Base-by-base conservation (phyloP, 2,888 invertebrate genomes). In the Cryptocephalus moraei region DNA sequence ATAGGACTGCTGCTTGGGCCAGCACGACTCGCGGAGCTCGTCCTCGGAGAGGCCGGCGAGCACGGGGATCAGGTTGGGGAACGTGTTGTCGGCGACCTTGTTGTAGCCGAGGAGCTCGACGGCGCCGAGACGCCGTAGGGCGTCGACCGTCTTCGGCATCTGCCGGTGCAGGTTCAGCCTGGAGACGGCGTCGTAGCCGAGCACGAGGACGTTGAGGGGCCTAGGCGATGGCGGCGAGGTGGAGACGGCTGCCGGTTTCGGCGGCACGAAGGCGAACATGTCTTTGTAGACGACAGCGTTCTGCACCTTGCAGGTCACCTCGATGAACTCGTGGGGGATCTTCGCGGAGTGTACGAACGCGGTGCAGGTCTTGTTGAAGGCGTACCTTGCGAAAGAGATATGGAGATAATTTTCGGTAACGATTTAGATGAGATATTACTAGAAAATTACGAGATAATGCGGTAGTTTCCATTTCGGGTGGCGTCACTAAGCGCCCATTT, bases 11-110 rank as follows among this genome's bases (percentile, higher is more conserved):
- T 70, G 13, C 32, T 47, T 46, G 3, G 54, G 55, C 76, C 84
- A 80, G 62, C 90, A 91, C 0, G 69, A 74, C 47, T 72, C 70
- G 43, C 73, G 73, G 41, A 90, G 66, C 60, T 90, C 86, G 0
- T 73, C 72, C 32, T 80, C 80, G 39, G 76, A 78, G 39, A 82
- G 65, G 0, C 93, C 93, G 2, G 82, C 80, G 9, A 93, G 71
- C 51, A 90, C 77, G 0, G 94, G 87, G 8, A 87, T 79, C 49
- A 95, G 67, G 68, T 95, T 95, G 1, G 92, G 91, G 65, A 88
- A 93, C 0, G 94, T 94, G 67, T 94, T 95, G 68, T 94, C 94
- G 3, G 83, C 95, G 8, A 95, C 86, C 76, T 94, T 95, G 65
- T 89, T 92, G 68, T 91, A 93, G 6, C 94, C 95, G 55, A 84